phyloP scores from a whole-genome alignment of 2,113 vertebrate species.

The Nesospiza acunhae region DNA sequence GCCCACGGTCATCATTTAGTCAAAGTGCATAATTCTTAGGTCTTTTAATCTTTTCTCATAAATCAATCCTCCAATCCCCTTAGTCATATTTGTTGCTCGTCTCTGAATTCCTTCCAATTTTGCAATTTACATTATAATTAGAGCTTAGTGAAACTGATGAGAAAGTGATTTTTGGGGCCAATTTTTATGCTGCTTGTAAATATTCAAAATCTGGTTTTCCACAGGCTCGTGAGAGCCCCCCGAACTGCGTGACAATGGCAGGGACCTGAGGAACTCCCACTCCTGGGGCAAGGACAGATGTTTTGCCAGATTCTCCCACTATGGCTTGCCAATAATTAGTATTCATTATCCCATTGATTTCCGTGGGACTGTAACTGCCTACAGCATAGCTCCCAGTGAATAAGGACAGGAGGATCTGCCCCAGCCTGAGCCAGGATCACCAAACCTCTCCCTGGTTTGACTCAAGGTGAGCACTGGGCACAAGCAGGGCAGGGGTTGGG shows the following conservation, averaged over 20 bases:
- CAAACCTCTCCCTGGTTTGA: background rate
- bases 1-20: constrained; percentile 14
- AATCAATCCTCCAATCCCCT: constrained; percentile 46
- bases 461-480: background rate
- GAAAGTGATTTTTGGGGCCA: constrained; percentile 48
- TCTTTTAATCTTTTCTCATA: constrained; percentile 50
- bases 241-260: background rate
- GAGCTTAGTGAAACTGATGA: constrained; percentile 55
- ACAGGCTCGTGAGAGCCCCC: background rate
- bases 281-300: background rate
- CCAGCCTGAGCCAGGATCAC: background rate
- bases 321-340: background rate
- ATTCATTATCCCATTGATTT: constrained; percentile 36
- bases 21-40: constrained; percentile 33
- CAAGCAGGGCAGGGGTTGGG: background rate
- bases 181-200: constrained; percentile 39
- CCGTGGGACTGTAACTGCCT: background rate
- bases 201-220: constrained; percentile 25
- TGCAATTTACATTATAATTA: constrained; percentile 65
- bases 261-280: background rate
- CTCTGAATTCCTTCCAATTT: constrained; percentile 65
- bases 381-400: background rate
- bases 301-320: constrained; percentile 20
- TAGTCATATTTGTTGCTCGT: constrained; percentile 30
- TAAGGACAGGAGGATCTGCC: background rate